phyloP scores from a whole-genome alignment of 30 jellyfish, hydroid and myxozoan genomes.

The Aurelia sp. region DNA sequence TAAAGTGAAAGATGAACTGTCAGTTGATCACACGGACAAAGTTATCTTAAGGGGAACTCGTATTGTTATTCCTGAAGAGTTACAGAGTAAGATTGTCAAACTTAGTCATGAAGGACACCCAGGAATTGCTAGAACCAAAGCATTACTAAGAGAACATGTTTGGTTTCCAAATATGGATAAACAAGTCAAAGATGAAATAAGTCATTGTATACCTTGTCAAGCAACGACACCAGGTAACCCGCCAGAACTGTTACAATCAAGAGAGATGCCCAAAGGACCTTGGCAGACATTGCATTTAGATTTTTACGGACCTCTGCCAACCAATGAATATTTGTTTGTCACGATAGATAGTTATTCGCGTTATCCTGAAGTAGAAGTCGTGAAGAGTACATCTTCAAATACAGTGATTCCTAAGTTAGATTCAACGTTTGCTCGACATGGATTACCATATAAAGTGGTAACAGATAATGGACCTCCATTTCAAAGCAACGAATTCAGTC shows the following conservation, averaged over 20 bases:
- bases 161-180: conserved; percentile 55
- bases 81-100: not conserved
- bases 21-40: not conserved
- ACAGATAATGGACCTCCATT: conserved; percentile 72
- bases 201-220: conserved; percentile 49
- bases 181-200: conserved; percentile 15
- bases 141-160: conserved; percentile 9
- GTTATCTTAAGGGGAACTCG: not conserved
- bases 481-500: conserved; percentile 30
- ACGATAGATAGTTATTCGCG: conserved; percentile 32
- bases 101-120: conserved; percentile 59
- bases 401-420: conserved; percentile 37
- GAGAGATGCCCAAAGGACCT: conserved; percentile 27
- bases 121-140: conserved; percentile 58
- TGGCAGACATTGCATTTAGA: conserved; percentile 37
- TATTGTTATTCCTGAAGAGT: conserved; percentile 1
- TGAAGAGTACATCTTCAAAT: not conserved
- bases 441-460: conserved; percentile 17
- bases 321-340: conserved; percentile 52
- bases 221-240: conserved; percentile 1
- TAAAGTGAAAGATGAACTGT: conserved; percentile 15
- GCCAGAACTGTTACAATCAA: conserved; percentile 23
- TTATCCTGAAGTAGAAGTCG: conserved; percentile 61
- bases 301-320: conserved; percentile 56
- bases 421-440: conserved; percentile 2